Evolutionary conservation across 2,888 invertebrate species (phyloP), one percentile per base, ranked within the genome.

Genomic region (Standfussiana lucernea): DNA sequence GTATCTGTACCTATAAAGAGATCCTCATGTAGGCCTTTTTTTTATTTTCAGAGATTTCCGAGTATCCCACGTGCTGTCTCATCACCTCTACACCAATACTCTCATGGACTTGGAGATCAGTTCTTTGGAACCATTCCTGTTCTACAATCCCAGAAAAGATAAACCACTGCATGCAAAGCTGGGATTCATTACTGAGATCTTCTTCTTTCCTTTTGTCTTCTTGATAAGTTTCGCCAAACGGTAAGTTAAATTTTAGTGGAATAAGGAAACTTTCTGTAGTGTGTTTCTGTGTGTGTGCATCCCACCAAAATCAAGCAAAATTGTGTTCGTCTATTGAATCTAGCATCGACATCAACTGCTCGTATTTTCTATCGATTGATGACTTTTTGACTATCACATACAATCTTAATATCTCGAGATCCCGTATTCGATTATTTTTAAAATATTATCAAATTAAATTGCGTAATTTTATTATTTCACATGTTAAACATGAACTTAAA

Each of bases 51-150:
- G 97, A 87, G 97, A 98, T 82, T 98, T 98, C 97, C 97, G 98
- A 79, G 97, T 98, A 59, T 97, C 97, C 0, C 98, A 98, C 89
- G 97, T 96, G 0, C 91, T 98, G 62, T 98, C 98, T 53, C 98
- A 98, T 92, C 98, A 99, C 90, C 94, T 98, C 15, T 98, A 97
- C 90, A 97, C 98, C 0, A 98, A 99, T 91, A 98, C 98, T 0
- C 93, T 98, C 7, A 97, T 97, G 93, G 98, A 98, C 93, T 94
- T 98, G 81, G 98, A 98, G 92, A 95, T 98, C 24, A 97, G 97
- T 70, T 94, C 97, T 72, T 94, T 97, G 53, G 98, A 98, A 90
- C 98, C 98, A 0, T 90, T 98, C 56, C 91, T 98, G 1, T 96
- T 97, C 67, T 98, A 97, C 96, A 92, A 98, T 71, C 98, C 98